Evolutionary conservation across 2,888 invertebrate genomes (phyloP).

Genomic region (Tetropium fuscum): DNA sequence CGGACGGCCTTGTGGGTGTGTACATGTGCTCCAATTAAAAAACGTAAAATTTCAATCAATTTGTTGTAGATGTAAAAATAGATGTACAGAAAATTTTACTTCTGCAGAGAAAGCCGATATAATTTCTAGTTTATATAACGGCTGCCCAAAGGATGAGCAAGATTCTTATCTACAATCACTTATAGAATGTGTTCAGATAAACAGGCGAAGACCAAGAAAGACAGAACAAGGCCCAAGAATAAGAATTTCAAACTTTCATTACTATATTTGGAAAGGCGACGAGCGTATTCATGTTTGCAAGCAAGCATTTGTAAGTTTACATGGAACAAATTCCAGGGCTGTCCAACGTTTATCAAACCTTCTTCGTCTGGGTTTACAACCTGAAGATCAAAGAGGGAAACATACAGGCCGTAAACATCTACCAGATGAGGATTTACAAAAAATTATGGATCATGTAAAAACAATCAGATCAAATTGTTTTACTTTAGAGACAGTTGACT

Average conservation of each 20-base stretch:
- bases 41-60: neutral
- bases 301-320: constrained; percentile 8
- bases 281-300: constrained; percentile 7
- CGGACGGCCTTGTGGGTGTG: constrained; percentile 1
- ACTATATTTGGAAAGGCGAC: constrained; percentile 6
- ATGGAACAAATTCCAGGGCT: constrained; percentile 3
- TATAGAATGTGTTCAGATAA: constrained; percentile 9
- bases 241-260: constrained; percentile 8
- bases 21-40: neutral
- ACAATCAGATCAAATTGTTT: constrained; percentile 3
- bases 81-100: constrained; percentile 3
- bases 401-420: neutral
- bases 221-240: neutral
- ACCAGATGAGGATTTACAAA: constrained; percentile 7
- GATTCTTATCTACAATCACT: constrained; percentile 4
- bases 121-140: constrained; percentile 5
- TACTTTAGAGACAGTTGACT: constrained; percentile 8
- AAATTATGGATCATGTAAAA: constrained; percentile 5
- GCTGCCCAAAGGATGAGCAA: constrained; percentile 7
- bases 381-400: constrained; percentile 9
- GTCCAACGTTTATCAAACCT: constrained; percentile 7
- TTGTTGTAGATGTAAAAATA: neutral
- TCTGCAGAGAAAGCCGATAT: neutral
- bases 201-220: constrained; percentile 3
- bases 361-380: constrained; percentile 1